These are phyloP conservation scores for Choristoneura fumiferana DNA, from an alignment of 1,140 invertebrate genomes.

Conservation along the genomic window DNA sequence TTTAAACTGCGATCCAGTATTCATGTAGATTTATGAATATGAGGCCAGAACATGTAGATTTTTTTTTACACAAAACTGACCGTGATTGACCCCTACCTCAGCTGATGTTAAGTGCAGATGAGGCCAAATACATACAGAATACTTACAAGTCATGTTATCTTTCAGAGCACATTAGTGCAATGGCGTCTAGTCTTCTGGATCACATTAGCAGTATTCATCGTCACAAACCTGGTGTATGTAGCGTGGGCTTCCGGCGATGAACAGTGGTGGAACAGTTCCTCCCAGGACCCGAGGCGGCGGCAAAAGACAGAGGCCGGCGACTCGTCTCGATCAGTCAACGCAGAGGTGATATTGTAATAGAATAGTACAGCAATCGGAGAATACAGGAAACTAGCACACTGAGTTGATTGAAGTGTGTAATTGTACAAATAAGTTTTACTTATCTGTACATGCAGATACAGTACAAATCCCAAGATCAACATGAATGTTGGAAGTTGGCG, in stretches of 20 bases:
- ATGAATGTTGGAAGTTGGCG: background rate
- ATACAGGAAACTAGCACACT: background rate
- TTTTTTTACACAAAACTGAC: too few species aligned
- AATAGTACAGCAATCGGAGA: constrained; percentile 18
- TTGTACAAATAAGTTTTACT: too few species aligned
- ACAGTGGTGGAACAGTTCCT: constrained; percentile 84
- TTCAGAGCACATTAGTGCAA: constrained; percentile 85
- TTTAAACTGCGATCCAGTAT: too few species aligned
- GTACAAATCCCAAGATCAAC: background rate
- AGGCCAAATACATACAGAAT: too few species aligned
- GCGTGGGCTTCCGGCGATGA: constrained; percentile 85
- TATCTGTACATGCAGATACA: background rate
- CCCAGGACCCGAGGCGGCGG: constrained; percentile 56
- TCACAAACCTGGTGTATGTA: constrained; percentile 87
- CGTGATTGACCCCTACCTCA: too few species aligned
- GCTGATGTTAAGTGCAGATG: too few species aligned
- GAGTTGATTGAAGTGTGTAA: too few species aligned
- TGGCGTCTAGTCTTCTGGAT: constrained; percentile 93
- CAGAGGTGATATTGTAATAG: constrained; percentile 52
- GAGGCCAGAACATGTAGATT: too few species aligned
- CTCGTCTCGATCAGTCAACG: constrained; percentile 46
- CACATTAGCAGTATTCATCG: constrained; percentile 84
- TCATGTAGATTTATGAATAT: too few species aligned
- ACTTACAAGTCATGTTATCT: constrained; percentile 30
- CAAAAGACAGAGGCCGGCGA: constrained; percentile 43